These are phyloP conservation scores for Coranthus polyacanthus DNA, from an alignment of 2,797 vertebrate genomes.

Conservation along the genomic window DNA sequence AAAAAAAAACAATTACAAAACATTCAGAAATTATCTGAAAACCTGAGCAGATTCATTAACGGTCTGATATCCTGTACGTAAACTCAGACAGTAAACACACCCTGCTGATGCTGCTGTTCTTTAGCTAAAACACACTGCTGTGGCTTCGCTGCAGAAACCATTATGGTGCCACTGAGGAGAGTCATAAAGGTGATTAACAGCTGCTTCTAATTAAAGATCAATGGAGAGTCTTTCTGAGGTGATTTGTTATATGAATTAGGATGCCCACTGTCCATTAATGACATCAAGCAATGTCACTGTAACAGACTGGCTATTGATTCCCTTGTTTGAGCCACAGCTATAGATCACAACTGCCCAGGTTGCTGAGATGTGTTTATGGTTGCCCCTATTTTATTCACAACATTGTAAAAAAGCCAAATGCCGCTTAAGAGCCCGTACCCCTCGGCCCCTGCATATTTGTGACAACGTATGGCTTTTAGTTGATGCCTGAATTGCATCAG, in stretches of 20 bases:
- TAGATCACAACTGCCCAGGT: slow-evolving; percentile 36
- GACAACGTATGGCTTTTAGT: slow-evolving; percentile 35
- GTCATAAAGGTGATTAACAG: slow-evolving; percentile 83
- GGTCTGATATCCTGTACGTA: slow-evolving; percentile 34
- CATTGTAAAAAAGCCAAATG: slow-evolving; percentile 18
- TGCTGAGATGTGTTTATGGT: slow-evolving; percentile 50
- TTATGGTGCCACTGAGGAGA: slow-evolving; percentile 72
- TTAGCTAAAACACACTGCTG: slow-evolving; percentile 40
- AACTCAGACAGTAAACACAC: slow-evolving; percentile 54
- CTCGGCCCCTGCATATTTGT: not conserved
- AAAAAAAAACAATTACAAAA: slow-evolving; percentile 37
- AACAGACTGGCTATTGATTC: slow-evolving; percentile 69
- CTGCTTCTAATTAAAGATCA: slow-evolving; percentile 88
- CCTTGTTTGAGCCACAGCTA: slow-evolving; percentile 38
- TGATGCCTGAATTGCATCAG: slow-evolving; percentile 52
- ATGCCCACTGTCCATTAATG: slow-evolving; percentile 77
- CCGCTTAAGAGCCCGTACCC: slow-evolving; percentile 12
- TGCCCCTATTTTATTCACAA: slow-evolving; percentile 30
- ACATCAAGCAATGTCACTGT: slow-evolving; percentile 70
- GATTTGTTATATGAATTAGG: slow-evolving; percentile 88
- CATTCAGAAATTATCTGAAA: slow-evolving; percentile 27
- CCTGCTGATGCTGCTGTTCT: slow-evolving; percentile 67
- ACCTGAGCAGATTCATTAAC: slow-evolving; percentile 38
- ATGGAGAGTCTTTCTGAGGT: slow-evolving; percentile 84
- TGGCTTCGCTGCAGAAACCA: slow-evolving; percentile 62